phyloP scores from a whole-genome alignment of 2,113 vertebrate genomes.

The Romanogobio albipinnatus region DNA sequence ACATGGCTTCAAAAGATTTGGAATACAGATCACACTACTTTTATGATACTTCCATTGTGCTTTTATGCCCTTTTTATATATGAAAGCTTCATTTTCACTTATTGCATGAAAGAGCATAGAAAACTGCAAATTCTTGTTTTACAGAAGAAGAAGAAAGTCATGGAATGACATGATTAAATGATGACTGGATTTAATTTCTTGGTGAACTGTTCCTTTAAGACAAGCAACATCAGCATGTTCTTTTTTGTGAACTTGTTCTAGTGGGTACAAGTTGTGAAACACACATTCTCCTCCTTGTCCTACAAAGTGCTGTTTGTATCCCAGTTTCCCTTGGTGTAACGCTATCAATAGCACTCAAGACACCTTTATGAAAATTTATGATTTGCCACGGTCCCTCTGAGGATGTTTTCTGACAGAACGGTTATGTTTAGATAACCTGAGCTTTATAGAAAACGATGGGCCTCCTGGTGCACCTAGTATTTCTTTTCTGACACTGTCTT shows the following conservation, averaged over 20 bases:
- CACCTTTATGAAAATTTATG: slow-evolving; percentile 26
- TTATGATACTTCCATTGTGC: not conserved
- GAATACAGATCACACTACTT: not conserved
- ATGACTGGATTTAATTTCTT: not conserved
- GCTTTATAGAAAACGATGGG: slow-evolving; percentile 31
- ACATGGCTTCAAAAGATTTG: not conserved
- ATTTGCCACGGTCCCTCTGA: slow-evolving; percentile 10
- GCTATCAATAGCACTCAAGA: slow-evolving; percentile 44
- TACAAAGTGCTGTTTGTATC: slow-evolving; percentile 20
- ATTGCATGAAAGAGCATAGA: not conserved
- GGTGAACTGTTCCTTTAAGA: not conserved
- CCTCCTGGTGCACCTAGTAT: slow-evolving; percentile 5
- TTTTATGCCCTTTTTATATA: slow-evolving; percentile 6
- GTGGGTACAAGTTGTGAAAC: not conserved
- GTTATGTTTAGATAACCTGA: slow-evolving; percentile 31
- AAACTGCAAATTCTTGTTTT: not conserved
- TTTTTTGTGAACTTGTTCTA: slow-evolving; percentile 9
- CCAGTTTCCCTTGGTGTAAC: slow-evolving; percentile 40
- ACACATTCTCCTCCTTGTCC: slow-evolving; percentile 24
- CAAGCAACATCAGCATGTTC: not conserved
- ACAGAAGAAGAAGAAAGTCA: not conserved
- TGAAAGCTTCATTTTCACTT: not conserved
- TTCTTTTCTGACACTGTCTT: slow-evolving; percentile 63
- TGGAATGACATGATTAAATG: not conserved
- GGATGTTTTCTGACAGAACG: slow-evolving; percentile 16